Evolutionary conservation across 2,797 vertebrate genomes (phyloP).

Genomic region (Chaetophractus vellerosus): DNA sequence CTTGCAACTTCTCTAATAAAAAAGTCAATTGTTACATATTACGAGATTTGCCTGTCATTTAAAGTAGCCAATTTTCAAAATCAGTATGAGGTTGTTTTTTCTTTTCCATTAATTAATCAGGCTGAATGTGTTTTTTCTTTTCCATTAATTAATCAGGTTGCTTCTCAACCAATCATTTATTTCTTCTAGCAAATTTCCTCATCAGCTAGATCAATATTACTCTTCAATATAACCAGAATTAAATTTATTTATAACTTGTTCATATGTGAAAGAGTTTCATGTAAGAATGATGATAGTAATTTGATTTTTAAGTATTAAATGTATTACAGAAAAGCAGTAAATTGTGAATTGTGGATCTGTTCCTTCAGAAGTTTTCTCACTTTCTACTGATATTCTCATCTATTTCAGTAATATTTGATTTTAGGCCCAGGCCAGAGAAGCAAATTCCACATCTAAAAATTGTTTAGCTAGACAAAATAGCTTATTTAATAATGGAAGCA

Average conservation of each 20-base stretch:
- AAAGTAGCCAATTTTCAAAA: background rate
- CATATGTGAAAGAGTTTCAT: background rate
- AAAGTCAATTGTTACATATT: background rate
- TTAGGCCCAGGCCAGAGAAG: background rate
- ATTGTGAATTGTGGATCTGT: background rate
- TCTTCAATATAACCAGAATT: background rate
- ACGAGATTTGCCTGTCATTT: background rate
- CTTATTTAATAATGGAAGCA: background rate
- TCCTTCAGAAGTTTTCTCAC: background rate
- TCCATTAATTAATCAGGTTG: background rate
- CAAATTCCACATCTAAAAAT: background rate
- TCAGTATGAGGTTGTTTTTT: background rate
- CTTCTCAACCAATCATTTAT: background rate
- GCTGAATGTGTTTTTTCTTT: slow-evolving; percentile 21
- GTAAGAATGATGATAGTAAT: background rate
- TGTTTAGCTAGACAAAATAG: background rate
- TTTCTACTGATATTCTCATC: background rate
- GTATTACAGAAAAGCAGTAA: background rate
- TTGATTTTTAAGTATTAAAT: background rate
- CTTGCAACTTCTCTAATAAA: too few relatives aligned
- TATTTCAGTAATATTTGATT: background rate
- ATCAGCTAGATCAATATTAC: background rate
- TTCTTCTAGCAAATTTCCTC: slow-evolving; percentile 37
- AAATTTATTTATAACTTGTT: background rate
- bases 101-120: background rate